A percentile compares a stretch with the other conserved stretches of the same genome.
phyloP scores from a whole-genome alignment of 2,888 invertebrate genomes.

The Steromphala cineraria region DNA sequence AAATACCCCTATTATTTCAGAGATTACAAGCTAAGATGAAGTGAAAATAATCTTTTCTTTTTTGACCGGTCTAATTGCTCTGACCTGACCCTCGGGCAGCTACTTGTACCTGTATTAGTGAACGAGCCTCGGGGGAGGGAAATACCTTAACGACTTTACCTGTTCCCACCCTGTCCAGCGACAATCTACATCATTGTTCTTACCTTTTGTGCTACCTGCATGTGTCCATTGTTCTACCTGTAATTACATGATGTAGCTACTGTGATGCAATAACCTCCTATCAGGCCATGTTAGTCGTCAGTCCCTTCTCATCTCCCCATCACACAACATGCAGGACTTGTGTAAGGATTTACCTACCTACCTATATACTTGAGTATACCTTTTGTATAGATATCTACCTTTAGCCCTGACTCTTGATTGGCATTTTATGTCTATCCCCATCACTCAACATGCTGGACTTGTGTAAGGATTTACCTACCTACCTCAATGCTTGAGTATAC shows the following conservation, averaged over 20 bases:
- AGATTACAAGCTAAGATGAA: constrained; percentile 1
- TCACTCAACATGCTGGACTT: no score
- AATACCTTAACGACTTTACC: constrained; percentile 7
- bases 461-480: no score
- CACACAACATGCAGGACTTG: no score
- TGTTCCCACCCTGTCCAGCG: not conserved
- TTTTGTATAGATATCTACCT: no score
- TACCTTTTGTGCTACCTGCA: constrained; percentile 7
- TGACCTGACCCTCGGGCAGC: not conserved
- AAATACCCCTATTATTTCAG: constrained; percentile 13
- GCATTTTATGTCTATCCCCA: no score
- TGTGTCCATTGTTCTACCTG: constrained; percentile 8
- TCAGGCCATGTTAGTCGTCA: no score
- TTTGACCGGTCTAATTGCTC: not conserved
- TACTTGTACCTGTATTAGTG: not conserved
- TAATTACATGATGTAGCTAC: not conserved
- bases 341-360: no score
- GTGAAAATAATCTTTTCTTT: constrained; percentile 11
- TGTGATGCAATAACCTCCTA: not conserved
- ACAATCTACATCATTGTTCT: not conserved
- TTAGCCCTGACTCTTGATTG: no score
- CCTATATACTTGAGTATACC: no score
- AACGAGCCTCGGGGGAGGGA: not conserved
- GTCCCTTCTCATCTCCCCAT: no score
- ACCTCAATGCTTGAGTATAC: no score